Evolutionary conservation across 2,113 vertebrate species (phyloP).

Genomic region (Phylloscopus trochilus): DNA sequence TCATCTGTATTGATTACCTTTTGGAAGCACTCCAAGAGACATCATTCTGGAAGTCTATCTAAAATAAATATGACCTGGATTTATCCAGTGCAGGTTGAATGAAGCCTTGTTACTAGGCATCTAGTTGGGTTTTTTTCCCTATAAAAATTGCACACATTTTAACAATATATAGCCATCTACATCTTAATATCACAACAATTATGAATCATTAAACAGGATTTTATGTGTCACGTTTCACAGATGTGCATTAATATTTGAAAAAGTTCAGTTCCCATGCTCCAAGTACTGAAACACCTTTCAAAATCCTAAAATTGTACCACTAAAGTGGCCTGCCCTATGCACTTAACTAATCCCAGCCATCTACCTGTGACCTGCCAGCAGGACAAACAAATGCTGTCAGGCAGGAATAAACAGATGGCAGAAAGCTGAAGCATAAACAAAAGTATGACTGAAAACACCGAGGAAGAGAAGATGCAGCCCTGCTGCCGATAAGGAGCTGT

Average conservation of each 20-base stretch:
- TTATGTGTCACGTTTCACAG: not conserved
- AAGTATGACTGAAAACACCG: not conserved
- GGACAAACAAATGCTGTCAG: not conserved
- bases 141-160: not conserved
- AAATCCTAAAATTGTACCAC: not conserved
- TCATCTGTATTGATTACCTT: constrained; percentile 25
- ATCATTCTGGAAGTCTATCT: not conserved
- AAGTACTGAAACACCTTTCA: not conserved
- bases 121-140: rapidly evolving
- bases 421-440: not conserved
- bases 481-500: not conserved
- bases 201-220: not conserved
- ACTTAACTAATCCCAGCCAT: not conserved
- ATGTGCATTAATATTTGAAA: not conserved
- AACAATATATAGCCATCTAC: not conserved
- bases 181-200: not conserved
- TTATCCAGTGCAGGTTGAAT: not conserved
- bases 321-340: not conserved
- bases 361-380: not conserved
- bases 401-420: not conserved
- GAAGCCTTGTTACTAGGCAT: not conserved
- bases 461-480: not conserved
- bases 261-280: not conserved
- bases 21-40: not conserved
- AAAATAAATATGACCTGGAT: constrained; percentile 1